Conservation (phyloP, 2,888 invertebrate species). For the Eugnorisma glareosa region DNA sequence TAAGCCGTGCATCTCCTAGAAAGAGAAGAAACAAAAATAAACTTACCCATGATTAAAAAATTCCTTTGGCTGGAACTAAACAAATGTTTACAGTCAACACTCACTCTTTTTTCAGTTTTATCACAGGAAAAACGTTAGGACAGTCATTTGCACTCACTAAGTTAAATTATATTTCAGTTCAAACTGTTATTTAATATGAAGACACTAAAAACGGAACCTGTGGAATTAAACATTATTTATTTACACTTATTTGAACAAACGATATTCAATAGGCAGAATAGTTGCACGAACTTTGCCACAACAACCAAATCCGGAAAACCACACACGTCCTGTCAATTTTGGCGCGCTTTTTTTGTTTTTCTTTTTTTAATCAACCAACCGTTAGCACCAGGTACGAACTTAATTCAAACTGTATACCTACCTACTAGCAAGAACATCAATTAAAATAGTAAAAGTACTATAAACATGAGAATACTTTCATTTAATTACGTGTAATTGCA, state of each 20-base stretch:
- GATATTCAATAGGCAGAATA: background rate
- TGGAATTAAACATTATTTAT: background rate
- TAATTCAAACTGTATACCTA: constrained; percentile 20
- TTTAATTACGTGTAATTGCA: constrained; percentile 63
- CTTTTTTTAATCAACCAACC: background rate
- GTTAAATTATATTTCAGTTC: constrained; percentile 14
- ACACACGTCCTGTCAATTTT: constrained; percentile 5
- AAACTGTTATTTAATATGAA: constrained; percentile 7
- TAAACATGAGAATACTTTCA: constrained; percentile 58
- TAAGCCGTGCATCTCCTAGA: background rate
- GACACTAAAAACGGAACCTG: constrained; percentile 22
- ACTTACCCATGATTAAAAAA: constrained; percentile 70
- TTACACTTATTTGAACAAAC: background rate
- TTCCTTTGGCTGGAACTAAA: constrained; percentile 40
- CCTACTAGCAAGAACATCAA: background rate
- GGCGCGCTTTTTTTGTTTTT: constrained; percentile 24
- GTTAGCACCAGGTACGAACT: constrained; percentile 11
- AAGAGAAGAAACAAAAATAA: background rate
- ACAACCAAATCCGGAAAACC: constrained; percentile 20
- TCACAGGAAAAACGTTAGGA: constrained; percentile 59
- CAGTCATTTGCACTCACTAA: constrained; percentile 36
- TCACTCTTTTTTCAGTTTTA: constrained; percentile 51
- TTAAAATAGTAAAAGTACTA: constrained; percentile 48
- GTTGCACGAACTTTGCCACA: background rate
- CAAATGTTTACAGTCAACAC: constrained; percentile 49